Conservation (phyloP, 2,113 vertebrate genomes). For the Campylomormyrus tamandua region DNA sequence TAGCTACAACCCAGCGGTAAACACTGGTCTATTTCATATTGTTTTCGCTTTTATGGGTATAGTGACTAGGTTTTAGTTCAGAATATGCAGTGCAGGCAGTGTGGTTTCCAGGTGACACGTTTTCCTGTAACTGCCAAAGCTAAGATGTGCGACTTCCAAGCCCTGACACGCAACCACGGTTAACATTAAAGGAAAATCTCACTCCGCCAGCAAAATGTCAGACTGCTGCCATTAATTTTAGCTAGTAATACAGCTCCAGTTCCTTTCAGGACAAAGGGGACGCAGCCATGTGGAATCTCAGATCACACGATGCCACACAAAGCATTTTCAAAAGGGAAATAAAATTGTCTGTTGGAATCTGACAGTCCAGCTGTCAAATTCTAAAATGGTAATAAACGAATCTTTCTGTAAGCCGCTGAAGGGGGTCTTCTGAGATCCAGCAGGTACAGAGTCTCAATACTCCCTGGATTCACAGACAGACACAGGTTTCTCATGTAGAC, state of each 20-base stretch:
- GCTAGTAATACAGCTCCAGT: not conserved
- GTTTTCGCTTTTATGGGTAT: not conserved
- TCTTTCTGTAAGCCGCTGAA: not conserved
- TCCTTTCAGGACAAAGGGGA: not conserved
- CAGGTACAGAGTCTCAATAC: not conserved
- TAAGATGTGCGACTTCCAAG: not conserved
- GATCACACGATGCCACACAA: not conserved
- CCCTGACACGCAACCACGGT: not conserved
- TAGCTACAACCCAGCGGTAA: not conserved
- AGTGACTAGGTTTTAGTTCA: not conserved
- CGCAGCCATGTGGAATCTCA: not conserved
- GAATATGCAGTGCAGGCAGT: not conserved
- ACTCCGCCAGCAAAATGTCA: not conserved
- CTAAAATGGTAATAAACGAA: not conserved
- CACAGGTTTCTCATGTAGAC: not conserved
- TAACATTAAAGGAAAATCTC: slow-evolving; percentile 7
- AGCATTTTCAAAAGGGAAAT: not conserved
- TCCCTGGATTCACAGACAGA: not conserved
- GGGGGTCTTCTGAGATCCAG: not conserved
- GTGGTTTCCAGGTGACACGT: not conserved
- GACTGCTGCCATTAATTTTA: slow-evolving; percentile 16
- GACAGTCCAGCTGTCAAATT: not conserved
- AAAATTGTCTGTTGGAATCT: not conserved
- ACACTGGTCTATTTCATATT: not conserved
- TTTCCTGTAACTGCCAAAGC: not conserved